These are phyloP conservation scores for Sebastes nivosus DNA, from an alignment of 2,797 vertebrate genomes.

Conservation along the genomic window DNA sequence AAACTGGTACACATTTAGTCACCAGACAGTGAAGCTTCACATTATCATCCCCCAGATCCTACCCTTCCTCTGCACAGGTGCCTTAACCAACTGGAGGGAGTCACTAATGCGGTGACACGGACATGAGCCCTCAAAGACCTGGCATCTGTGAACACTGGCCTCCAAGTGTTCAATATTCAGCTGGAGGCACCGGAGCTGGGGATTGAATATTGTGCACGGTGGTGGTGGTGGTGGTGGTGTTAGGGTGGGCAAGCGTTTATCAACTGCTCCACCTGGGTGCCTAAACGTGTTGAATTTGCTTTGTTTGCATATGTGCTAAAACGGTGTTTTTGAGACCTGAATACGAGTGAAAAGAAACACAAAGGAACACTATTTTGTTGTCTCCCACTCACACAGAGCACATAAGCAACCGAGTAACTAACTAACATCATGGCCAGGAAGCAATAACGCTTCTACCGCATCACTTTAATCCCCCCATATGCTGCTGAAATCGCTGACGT, in stretches of 20 bases:
- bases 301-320: neutral
- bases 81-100: neutral
- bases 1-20: neutral
- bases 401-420: neutral
- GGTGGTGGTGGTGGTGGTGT: neutral
- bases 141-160: constrained; percentile 7
- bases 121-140: neutral
- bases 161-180: constrained; percentile 26
- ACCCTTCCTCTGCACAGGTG: neutral
- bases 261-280: neutral
- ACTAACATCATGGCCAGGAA: neutral
- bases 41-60: neutral
- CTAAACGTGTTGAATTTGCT: neutral
- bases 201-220: neutral
- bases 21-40: neutral
- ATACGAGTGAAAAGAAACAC: neutral
- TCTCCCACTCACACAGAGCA: neutral
- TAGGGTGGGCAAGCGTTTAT: neutral
- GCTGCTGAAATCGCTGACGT: constrained; percentile 4
- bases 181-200: neutral
- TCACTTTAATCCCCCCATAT: constrained; percentile 11
- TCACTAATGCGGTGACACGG: neutral
- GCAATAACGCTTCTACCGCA: neutral
- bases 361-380: neutral
- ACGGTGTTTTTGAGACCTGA: neutral